These are phyloP conservation scores for Harmothoe impar DNA, from an alignment of 2,888 invertebrate genomes.

Conservation along the genomic window DNA sequence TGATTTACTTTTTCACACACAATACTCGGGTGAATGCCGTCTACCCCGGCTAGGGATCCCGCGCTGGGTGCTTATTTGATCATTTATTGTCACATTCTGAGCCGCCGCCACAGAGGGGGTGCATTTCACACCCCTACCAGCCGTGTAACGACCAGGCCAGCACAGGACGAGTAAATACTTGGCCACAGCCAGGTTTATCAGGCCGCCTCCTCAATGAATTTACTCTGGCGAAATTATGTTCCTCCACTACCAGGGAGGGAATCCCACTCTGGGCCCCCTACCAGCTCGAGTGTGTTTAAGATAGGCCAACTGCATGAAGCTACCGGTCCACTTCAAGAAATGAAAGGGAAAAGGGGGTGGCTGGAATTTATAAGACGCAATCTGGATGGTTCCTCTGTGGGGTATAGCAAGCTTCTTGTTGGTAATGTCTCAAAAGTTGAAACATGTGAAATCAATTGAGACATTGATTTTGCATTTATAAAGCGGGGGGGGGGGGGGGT, in stretches of 20 bases:
- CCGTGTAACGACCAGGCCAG: constrained; percentile 15
- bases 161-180: constrained; percentile 34
- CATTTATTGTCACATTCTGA: constrained; percentile 56
- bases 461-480: no score
- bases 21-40: background rate
- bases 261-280: background rate
- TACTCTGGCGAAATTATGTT: constrained; percentile 44
- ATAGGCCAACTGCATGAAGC: constrained; percentile 17
- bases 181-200: background rate
- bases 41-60: background rate
- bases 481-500: no score
- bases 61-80: background rate
- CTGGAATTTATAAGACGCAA: no score
- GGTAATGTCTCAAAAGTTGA: no score
- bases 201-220: background rate
- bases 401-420: no score
- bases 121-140: background rate
- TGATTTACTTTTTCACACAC: constrained; percentile 52
- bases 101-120: background rate
- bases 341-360: no score
- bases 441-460: no score
- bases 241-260: background rate
- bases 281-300: constrained; percentile 2
- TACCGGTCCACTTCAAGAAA: background rate
- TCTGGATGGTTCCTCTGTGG: no score